phyloP scores from a whole-genome alignment of 2,888 invertebrate species.

The Fragum fragum region DNA sequence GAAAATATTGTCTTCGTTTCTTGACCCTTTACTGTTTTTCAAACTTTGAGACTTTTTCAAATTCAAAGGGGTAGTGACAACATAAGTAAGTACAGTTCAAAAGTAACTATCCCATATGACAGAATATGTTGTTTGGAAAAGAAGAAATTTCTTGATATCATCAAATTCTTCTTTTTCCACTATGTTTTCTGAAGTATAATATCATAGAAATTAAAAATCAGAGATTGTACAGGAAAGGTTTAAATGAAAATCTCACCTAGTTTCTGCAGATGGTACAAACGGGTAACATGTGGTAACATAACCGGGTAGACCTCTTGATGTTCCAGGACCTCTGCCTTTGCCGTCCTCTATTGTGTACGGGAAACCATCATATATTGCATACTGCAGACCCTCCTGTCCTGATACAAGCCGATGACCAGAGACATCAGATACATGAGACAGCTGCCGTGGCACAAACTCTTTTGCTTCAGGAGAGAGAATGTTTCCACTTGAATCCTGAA shows the following conservation, averaged over 20 bases:
- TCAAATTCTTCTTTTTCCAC: background rate
- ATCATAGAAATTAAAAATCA: too few species aligned
- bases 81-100: too few species aligned
- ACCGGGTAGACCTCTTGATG: slow-evolving; percentile 74
- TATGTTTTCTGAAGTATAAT: too few species aligned
- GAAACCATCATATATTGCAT: slow-evolving; percentile 31
- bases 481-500: slow-evolving; percentile 43
- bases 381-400: slow-evolving; percentile 34
- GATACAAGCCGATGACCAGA: background rate
- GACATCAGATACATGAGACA: background rate
- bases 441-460: slow-evolving; percentile 62
- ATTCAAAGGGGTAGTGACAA: too few species aligned
- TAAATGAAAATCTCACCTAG: slow-evolving; percentile 21
- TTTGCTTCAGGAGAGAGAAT: slow-evolving; percentile 65
- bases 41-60: too few species aligned
- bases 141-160: background rate
- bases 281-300: slow-evolving; percentile 85
- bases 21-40: too few species aligned
- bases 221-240: too few species aligned
- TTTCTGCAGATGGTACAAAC: slow-evolving; percentile 75
- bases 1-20: too few species aligned
- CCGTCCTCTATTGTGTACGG: slow-evolving; percentile 26
- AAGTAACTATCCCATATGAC: too few species aligned
- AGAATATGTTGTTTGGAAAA: too few species aligned
- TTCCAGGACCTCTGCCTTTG: background rate